Base-by-base conservation (phyloP, 2,797 vertebrate genomes). In the Sciurus vulgaris region DNA sequence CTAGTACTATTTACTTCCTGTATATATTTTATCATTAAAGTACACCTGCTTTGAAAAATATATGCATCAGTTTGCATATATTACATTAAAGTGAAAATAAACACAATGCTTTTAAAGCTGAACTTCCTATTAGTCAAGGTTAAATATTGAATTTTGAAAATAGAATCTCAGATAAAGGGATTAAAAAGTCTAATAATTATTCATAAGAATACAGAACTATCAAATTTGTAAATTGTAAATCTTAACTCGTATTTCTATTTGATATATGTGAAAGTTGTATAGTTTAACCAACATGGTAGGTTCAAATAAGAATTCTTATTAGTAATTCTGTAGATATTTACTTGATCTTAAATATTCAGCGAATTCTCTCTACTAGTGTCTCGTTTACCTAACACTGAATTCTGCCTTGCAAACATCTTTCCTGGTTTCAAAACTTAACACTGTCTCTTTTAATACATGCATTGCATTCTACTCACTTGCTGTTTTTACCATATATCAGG, bases 101-200 rank as follows among this genome's bases (percentile, higher is more conserved):
- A 72, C 14, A 10, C 1, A 65, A 7, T 56, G 8, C 3, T 85
- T 84, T 76, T 61, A 69, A 84, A 79, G 44, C 6, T 82, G 35
- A 49, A 77, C 6, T 79, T 77, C 44, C 20, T 38, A 41, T 70
- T 30, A 33, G 15, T 49, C 22, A 81, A 84, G 1, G 9, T 41
- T 11, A 91, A 93, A 92, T 24, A 63, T 6, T 72, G 8, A 33
- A 65, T 74, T 95, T 89, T 95, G 41, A 81, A 96, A 94, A 91
- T 7, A 54, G 14, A 44, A 24, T 67, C 5, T 49, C 14, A 78
- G 20, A 65, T 10, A 67, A 86, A 3, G 20, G 13, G 41, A 79
- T 59, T 83, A 73, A 87, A 30, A 70, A 49, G 20, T 83, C 2
- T 63, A 65, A 3, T 35, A 63, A 96, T 18, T 59, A 73, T 5